These are phyloP conservation scores for Zygothrica quintamaculata DNA, from an alignment of 2,888 invertebrate genomes.

Conservation along the genomic window DNA sequence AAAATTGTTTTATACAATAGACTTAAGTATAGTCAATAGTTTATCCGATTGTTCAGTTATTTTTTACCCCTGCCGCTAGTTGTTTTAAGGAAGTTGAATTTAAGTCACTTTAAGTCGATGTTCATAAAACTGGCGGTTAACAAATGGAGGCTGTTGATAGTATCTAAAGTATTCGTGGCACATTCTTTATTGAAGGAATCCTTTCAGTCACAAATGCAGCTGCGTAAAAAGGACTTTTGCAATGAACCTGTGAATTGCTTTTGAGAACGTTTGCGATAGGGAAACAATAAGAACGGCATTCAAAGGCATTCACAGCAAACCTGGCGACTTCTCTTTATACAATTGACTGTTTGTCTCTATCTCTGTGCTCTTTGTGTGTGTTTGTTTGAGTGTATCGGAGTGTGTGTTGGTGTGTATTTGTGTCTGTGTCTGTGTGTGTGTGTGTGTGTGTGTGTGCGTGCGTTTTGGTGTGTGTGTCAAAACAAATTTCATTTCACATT, in stretches of 20 bases:
- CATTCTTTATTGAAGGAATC: constrained; percentile 31
- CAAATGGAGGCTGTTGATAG: constrained; percentile 26
- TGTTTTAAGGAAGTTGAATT: background rate
- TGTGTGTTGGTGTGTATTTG: constrained; percentile 4
- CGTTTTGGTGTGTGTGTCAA: constrained; percentile 66
- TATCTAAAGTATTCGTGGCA: constrained; percentile 37
- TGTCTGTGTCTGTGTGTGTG: constrained; percentile 26
- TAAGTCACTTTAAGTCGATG: constrained; percentile 11
- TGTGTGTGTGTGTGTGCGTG: constrained; percentile 7
- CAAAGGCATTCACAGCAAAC: constrained; percentile 67
- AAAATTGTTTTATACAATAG: too few species aligned
- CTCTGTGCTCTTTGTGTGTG: constrained; percentile 2
- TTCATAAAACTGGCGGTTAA: constrained; percentile 36
- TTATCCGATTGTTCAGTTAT: too few species aligned
- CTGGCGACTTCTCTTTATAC: constrained; percentile 24
- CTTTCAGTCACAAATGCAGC: constrained; percentile 33
- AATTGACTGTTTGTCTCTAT: constrained; percentile 17
- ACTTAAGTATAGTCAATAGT: too few species aligned
- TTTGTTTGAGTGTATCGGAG: background rate
- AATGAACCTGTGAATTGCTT: constrained; percentile 47
- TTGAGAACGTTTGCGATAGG: constrained; percentile 51
- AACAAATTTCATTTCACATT: constrained; percentile 82
- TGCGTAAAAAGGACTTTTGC: constrained; percentile 13
- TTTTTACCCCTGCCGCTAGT: background rate
- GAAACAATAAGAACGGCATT: constrained; percentile 64